These are phyloP conservation scores for Centropyge bicolor DNA, from an alignment of 2,797 vertebrate genomes.

Conservation along the genomic window DNA sequence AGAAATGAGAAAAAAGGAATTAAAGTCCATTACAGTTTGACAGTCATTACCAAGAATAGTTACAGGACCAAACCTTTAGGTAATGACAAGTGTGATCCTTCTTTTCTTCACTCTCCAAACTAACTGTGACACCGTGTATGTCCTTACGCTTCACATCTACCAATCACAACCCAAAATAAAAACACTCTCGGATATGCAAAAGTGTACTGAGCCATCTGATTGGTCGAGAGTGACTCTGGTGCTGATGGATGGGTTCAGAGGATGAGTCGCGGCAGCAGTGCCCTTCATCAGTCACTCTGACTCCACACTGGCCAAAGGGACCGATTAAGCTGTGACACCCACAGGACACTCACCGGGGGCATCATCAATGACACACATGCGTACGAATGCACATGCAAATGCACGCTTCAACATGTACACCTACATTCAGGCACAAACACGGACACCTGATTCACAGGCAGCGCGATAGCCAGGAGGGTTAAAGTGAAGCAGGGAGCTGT, in stretches of 20 bases:
- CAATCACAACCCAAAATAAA: conserved; percentile 1
- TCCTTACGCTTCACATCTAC: background rate
- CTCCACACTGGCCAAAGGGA: conserved; percentile 36
- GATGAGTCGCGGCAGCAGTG: conserved; percentile 40
- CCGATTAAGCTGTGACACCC: conserved; percentile 58
- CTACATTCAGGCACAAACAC: background rate
- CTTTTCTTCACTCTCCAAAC: background rate
- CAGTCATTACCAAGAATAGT: background rate
- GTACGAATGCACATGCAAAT: background rate
- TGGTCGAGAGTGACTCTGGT: conserved; percentile 18
- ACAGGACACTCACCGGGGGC: conserved; percentile 41
- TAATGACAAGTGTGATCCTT: background rate
- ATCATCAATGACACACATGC: conserved; percentile 26
- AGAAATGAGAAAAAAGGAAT: background rate
- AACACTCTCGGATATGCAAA: conserved; percentile 11
- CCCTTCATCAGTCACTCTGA: conserved; percentile 58
- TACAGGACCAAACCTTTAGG: background rate
- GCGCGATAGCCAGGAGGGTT: conserved; percentile 43
- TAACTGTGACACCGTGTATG: background rate
- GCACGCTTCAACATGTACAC: background rate
- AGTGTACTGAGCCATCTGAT: conserved; percentile 15
- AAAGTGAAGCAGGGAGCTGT: conserved; percentile 49
- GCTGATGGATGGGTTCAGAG: conserved; percentile 49
- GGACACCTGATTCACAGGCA: conserved; percentile 11
- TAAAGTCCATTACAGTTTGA: conserved; percentile 1